Evolutionary conservation across 2,888 invertebrate genomes (phyloP), one percentile per base, ranked within the genome.

Genomic region (Rhagonycha fulva): DNA sequence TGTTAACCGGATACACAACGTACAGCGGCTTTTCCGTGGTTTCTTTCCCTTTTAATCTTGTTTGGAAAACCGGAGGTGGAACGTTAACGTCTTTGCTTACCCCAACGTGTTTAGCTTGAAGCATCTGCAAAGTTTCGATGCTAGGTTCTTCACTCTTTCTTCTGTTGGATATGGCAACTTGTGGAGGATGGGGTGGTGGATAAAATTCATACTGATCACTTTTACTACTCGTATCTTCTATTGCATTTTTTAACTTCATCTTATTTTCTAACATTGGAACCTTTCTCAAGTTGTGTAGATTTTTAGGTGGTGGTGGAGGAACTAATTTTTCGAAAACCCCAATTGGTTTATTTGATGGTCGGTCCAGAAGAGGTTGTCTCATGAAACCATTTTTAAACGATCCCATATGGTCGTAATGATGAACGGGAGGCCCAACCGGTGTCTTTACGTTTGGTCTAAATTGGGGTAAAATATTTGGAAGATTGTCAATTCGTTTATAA

Each of bases 401-500:
- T 14, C 62, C 32, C 30, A 70, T 74, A 62, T 80, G 67, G 9
- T 76, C 76, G 60, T 69, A 80, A 66, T 79, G 76, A 62, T 81
- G 80, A 61, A 77, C 78, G 2, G 47, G 47, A 75, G 82, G 70
- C 0, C 90, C 90, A 75, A 87, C 88, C 0, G 89, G 89, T 3
- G 90, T 86, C 81, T 92, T 91, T 2, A 91, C 91, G 81, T 93
- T 93, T 0, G 94, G 94, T 32, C 93, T 88, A 81, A 94, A 94
- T 82, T 94, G 93, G 0, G 94, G 94, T 24, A 94, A 84, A 82
- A 94, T 93, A 82, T 94, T 94, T 0, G 93, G 93, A 63, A 92
- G 83, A 73, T 83, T 86, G 79, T 87, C 87, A 24, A 87, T 86
- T 28, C 87, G 82, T 81, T 88, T 88, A 78, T 85, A 88, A 4